Evolutionary conservation across 1,140 invertebrate genomes (phyloP).

Genomic region (Drosophila sulfurigaster): DNA sequence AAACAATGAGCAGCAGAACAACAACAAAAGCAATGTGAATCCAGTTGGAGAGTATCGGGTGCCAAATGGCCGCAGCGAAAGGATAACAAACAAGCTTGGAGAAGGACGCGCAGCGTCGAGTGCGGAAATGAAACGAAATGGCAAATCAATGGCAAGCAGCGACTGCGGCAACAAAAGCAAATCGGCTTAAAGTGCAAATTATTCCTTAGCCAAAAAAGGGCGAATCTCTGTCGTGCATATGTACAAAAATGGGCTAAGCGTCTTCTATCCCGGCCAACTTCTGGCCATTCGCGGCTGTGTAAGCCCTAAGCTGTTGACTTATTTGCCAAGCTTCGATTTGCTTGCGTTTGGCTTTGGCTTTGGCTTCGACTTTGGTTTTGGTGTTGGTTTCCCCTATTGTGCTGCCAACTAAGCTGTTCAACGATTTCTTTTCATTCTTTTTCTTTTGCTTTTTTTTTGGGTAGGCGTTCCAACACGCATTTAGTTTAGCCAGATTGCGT

Average conservation of each 20-base stretch:
- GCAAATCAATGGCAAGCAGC: constrained; percentile 72
- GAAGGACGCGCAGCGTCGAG: neutral
- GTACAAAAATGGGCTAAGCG: constrained; percentile 46
- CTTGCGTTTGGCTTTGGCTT: constrained; percentile 1
- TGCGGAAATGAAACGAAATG: constrained; percentile 70
- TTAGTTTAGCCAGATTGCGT: constrained; percentile 56
- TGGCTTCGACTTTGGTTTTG: neutral
- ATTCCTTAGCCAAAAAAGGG: constrained; percentile 64
- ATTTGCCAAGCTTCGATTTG: constrained; percentile 72
- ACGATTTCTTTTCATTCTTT: constrained; percentile 32
- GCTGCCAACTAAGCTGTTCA: constrained; percentile 38
- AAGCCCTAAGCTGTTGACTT: constrained; percentile 76
- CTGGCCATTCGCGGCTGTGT: constrained; percentile 68
- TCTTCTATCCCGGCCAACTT: constrained; percentile 19
- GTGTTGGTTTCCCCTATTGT: constrained; percentile 25
- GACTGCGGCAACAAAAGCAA: constrained; percentile 52
- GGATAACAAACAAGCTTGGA: constrained; percentile 65
- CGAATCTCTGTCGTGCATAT: constrained; percentile 28
- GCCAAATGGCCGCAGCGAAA: constrained; percentile 70
- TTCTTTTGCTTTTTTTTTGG: neutral
- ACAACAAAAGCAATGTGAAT: constrained; percentile 53
- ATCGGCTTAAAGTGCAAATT: constrained; percentile 84
- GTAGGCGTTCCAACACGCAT: constrained; percentile 16
- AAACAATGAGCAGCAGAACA: constrained; percentile 65
- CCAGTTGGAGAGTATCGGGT: constrained; percentile 54